Conservation (phyloP, 2,888 invertebrate species). For the Chaetoderma sp. region DNA sequence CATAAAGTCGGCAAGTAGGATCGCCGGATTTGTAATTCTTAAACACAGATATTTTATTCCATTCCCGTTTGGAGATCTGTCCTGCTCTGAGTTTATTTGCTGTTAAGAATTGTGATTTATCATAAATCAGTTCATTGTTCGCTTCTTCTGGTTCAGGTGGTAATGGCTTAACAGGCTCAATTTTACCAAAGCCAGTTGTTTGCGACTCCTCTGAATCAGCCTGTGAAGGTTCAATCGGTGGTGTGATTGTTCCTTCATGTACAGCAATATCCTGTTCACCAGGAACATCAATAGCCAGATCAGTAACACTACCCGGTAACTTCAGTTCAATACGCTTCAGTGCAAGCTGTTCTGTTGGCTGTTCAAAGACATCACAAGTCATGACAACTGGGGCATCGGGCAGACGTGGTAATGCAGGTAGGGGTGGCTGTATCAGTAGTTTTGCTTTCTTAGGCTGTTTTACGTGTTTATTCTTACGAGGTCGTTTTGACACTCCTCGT, state of each 20-base stretch:
- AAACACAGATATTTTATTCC: constrained; percentile 79
- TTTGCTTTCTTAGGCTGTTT: constrained; percentile 72
- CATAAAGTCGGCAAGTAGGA: constrained; percentile 86
- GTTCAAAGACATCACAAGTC: constrained; percentile 64
- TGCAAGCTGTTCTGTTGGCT: constrained; percentile 70
- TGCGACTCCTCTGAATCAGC: no score
- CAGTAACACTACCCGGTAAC: constrained; percentile 33
- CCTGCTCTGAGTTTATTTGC: constrained; percentile 78
- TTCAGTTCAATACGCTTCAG: constrained; percentile 66
- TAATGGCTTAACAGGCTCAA: constrained; percentile 43
- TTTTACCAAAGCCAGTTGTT: constrained; percentile 61
- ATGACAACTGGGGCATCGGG: constrained; percentile 25
- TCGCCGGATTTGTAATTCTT: constrained; percentile 87
- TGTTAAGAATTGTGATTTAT: constrained; percentile 71
- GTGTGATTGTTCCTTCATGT: no score
- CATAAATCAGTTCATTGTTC: constrained; percentile 40
- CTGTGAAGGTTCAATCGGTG: no score
- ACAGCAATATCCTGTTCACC: neutral
- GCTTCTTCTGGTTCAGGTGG: constrained; percentile 17
- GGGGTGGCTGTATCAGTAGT: constrained; percentile 30
- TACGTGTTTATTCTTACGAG: constrained; percentile 17
- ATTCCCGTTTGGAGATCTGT: constrained; percentile 76
- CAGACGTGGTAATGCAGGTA: constrained; percentile 21
- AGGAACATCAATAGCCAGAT: neutral
- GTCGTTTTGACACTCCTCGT: constrained; percentile 49